A percentile compares a stretch with the other conserved stretches of the same genome.
Evolutionary conservation across 2,113 vertebrate species (phyloP).

Genomic region (Brachyistius frenatus): DNA sequence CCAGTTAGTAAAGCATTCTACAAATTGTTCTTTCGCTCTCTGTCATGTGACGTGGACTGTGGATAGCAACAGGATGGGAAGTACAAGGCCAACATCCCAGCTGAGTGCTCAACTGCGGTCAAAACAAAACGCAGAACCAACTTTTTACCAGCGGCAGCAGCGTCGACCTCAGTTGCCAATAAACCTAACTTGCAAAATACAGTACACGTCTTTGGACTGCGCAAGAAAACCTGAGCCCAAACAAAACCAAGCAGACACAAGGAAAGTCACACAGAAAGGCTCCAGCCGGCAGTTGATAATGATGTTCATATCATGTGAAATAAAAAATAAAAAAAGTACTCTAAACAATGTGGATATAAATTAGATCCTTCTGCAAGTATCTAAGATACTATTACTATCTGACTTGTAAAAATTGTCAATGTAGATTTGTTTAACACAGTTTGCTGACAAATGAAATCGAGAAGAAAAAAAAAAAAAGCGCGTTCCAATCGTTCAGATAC

Average conservation of each 20-base stretch:
- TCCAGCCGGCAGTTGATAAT: not conserved
- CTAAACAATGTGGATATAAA: no score
- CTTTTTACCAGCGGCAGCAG: not conserved
- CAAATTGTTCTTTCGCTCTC: no score
- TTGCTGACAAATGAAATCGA: conserved; percentile 11
- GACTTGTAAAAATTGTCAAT: conserved; percentile 2
- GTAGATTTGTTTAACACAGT: not conserved
- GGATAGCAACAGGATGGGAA: not conserved
- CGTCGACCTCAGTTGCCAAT: not conserved
- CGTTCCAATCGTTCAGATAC: not conserved
- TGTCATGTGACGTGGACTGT: no score
- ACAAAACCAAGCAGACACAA: not conserved
- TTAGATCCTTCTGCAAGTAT: not conserved
- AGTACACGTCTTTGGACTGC: not conserved
- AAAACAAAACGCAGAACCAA: not conserved
- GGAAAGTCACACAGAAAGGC: not conserved
- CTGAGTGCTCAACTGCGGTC: not conserved
- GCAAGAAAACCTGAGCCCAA: not conserved
- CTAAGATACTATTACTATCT: no score
- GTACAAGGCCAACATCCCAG: no score
- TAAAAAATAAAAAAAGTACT: not conserved
- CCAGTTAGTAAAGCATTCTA: no score
- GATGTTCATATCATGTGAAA: not conserved
- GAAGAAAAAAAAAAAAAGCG: conserved; percentile 15
- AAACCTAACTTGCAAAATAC: not conserved